These are phyloP conservation scores for Triplophysa dalaica DNA, from an alignment of 2,113 vertebrate species.

Conservation along the genomic window DNA sequence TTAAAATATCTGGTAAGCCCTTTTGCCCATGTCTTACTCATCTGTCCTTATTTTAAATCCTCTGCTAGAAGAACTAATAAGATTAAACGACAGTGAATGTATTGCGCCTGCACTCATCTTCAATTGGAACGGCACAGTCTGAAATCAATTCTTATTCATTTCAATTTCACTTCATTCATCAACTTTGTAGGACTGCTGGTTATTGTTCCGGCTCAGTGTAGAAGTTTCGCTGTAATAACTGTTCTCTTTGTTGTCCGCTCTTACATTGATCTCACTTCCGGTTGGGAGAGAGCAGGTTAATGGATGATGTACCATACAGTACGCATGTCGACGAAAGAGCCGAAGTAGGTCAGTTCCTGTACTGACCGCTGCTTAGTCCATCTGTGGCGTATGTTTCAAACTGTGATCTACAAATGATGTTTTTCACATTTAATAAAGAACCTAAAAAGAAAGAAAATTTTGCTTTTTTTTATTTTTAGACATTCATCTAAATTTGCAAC, in stretches of 20 bases:
- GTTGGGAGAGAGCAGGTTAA: constrained; percentile 29
- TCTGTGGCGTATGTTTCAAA: neutral
- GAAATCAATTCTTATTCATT: constrained; percentile 74
- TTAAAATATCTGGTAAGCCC: constrained; percentile 42
- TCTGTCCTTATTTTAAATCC: constrained; percentile 44
- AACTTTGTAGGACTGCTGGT: constrained; percentile 45
- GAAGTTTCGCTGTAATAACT: constrained; percentile 49
- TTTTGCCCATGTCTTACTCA: constrained; percentile 25
- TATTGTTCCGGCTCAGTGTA: constrained; percentile 45
- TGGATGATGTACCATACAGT: neutral
- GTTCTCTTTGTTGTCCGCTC: constrained; percentile 9
- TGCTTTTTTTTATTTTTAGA: neutral
- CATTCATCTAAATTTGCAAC: neutral
- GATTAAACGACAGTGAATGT: constrained; percentile 68
- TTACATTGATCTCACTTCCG: constrained; percentile 32
- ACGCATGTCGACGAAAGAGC: neutral
- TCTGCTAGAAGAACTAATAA: constrained; percentile 63
- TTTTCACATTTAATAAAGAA: no score
- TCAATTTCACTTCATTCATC: constrained; percentile 68
- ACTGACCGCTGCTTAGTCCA: neutral
- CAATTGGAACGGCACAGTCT: constrained; percentile 72
- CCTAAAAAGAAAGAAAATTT: no score
- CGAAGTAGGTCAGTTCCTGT: constrained; percentile 8
- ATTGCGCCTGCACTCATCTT: constrained; percentile 73
- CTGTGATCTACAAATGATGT: neutral